These are phyloP conservation scores for Leptinotarsa peninsularis DNA, from an alignment of 2,888 invertebrate species.

Conservation along the genomic window DNA sequence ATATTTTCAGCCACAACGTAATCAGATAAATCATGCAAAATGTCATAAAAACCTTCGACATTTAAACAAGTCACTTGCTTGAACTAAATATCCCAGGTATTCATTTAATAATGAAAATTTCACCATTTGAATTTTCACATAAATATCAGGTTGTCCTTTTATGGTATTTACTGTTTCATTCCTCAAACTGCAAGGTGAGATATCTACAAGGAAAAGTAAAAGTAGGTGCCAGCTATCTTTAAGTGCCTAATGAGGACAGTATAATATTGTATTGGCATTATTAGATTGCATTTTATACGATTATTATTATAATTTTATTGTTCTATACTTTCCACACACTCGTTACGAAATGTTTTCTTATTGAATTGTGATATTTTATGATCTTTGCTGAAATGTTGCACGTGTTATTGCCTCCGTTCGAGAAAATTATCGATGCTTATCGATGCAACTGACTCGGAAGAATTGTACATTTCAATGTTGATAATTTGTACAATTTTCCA, in stretches of 20 bases:
- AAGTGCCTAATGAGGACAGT: conserved; percentile 59
- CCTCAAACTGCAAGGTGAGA: conserved; percentile 59
- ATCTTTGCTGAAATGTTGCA: conserved; percentile 18
- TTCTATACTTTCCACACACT: conserved; percentile 32
- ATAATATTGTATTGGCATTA: conserved; percentile 50
- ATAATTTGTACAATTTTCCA: no score
- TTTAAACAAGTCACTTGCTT: conserved; percentile 35
- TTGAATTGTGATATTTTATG: conserved; percentile 22
- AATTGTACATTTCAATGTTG: neutral
- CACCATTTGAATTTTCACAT: conserved; percentile 51
- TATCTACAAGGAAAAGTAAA: conserved; percentile 65
- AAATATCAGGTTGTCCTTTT: conserved; percentile 60
- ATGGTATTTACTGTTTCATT: conserved; percentile 56
- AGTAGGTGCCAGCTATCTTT: conserved; percentile 61
- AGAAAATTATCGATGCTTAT: neutral
- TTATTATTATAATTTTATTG: conserved; percentile 37
- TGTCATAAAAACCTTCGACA: conserved; percentile 36
- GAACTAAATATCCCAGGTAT: conserved; percentile 51
- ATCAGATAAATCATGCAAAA: conserved; percentile 32
- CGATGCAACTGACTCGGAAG: neutral
- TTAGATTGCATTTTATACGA: conserved; percentile 40
- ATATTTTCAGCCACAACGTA: conserved; percentile 10
- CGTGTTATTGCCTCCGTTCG: conserved; percentile 9
- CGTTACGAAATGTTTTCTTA: conserved; percentile 30
- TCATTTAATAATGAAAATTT: conserved; percentile 53